phyloP scores from a whole-genome alignment of 1,140 invertebrate species.

The Adelges cooleyi region DNA sequence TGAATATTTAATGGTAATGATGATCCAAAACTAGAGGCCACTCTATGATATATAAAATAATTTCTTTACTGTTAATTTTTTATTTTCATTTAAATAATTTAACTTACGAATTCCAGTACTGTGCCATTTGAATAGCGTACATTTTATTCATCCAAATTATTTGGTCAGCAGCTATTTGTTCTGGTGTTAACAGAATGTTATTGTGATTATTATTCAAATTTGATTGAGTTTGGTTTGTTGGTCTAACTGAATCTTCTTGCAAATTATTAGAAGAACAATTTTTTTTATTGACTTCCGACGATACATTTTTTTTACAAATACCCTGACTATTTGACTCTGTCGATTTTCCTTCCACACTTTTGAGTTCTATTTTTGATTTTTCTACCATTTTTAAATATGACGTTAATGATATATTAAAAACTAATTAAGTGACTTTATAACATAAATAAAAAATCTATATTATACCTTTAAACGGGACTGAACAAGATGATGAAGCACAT shows the following conservation, averaged over 20 bases:
- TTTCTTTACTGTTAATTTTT: too few species aligned
- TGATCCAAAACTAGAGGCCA: background rate
- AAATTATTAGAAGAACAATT: slow-evolving; percentile 1
- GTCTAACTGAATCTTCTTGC: background rate
- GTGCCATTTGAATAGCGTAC: slow-evolving; percentile 15
- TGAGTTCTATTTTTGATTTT: too few species aligned
- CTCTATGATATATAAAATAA: background rate
- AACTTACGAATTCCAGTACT: slow-evolving; percentile 21
- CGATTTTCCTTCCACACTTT: too few species aligned
- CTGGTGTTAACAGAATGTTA: background rate
- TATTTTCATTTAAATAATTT: background rate
- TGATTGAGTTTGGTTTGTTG: background rate
- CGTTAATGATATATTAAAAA: too few species aligned
- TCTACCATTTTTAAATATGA: too few species aligned
- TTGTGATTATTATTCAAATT: background rate
- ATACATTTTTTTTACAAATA: too few species aligned
- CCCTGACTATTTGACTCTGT: too few species aligned
- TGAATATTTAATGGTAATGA: background rate
- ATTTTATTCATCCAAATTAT: slow-evolving; percentile 3
- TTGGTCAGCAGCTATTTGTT: slow-evolving; percentile 8
- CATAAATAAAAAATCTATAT: too few species aligned
- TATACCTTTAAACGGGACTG: background rate
- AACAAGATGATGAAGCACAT: slow-evolving; percentile 42
- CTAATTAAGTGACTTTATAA: too few species aligned
- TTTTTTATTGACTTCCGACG: too few species aligned